phyloP scores from a whole-genome alignment of 2,113 vertebrate genomes.

The Theropithecus gelada region DNA sequence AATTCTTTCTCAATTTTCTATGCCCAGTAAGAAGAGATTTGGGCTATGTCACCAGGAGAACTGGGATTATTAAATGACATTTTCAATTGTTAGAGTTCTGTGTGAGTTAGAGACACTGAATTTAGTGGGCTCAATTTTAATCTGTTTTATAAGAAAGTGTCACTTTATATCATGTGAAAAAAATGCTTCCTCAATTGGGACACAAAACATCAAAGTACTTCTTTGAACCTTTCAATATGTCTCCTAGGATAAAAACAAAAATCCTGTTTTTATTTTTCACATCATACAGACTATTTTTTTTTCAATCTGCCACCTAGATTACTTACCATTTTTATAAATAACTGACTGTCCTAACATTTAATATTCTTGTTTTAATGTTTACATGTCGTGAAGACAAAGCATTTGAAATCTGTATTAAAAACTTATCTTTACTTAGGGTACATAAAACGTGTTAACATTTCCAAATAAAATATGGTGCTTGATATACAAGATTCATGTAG shows the following conservation, averaged over 20 bases:
- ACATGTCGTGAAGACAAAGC: not conserved
- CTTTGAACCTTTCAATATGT: not conserved
- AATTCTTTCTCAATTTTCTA: not conserved
- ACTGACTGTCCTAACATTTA: not conserved
- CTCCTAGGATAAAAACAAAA: not conserved
- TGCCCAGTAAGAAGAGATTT: not conserved
- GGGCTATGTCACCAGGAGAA: not conserved
- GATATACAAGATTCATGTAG: not conserved
- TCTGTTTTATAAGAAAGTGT: slow-evolving; percentile 40
- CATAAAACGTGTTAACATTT: not conserved
- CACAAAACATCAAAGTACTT: not conserved
- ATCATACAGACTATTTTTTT: not conserved
- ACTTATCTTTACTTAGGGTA: not conserved
- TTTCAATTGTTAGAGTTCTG: not conserved
- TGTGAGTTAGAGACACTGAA: slow-evolving; percentile 60
- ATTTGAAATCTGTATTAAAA: not conserved
- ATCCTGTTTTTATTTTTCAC: not conserved
- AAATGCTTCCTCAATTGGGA: not conserved
- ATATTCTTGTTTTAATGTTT: not conserved
- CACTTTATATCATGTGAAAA: slow-evolving; percentile 50
- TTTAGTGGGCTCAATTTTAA: slow-evolving; percentile 50
- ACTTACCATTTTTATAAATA: not conserved
- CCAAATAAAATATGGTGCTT: not conserved
- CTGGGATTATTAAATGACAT: slow-evolving; percentile 26
- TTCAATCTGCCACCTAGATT: not conserved